Base-by-base conservation (phyloP, 2,113 vertebrate species). In the Notothenia coriiceps region DNA sequence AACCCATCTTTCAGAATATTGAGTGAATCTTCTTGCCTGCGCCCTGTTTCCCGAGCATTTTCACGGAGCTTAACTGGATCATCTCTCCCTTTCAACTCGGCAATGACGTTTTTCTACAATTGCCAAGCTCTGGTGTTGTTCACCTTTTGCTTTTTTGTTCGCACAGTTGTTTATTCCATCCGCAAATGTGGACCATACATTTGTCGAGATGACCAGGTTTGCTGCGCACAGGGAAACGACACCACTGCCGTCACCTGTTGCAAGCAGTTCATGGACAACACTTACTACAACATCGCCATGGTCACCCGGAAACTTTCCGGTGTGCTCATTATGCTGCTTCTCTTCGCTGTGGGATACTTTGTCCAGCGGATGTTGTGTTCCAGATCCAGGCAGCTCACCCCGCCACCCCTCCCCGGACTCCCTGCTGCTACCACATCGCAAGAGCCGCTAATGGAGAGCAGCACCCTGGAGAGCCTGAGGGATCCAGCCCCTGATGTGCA, bases 251-350 rank as follows among this genome's bases (percentile, higher is more conserved):
- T 72, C 52, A 86, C 85, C 61, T 96, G 96, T 92, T 96, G 96
- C 93, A 81, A 82, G 75, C 86, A 87, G 10, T 89, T 93, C n/a
- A 87, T 92, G 62, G 92, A 95, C 81, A 90, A 88, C 18, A 94
- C 95, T 60, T 95, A 96, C 70, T 95, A 96, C 94, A 95, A 89
- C 84, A 95, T 96, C 85, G 95, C 95, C 79, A 96, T 96, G 95
- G 92, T 96, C 64, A 96, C 96, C 17, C 94, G 96, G 47, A 97
- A 96, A 93, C 95, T 97, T 55, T 96, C 96, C 0, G 96, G 96
- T 70, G 91, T 97, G 35, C 94, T 97, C 10, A 95, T 97, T 35
- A 87, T 97, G 83, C 93, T 96, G 1, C 94, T 97, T 9, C 95
- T 97, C 60, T 96, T 97, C 80, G 96, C 95, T 18, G 88, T 96